Conservation (phyloP, 2,888 invertebrate genomes). For the Heliconius cydno region DNA sequence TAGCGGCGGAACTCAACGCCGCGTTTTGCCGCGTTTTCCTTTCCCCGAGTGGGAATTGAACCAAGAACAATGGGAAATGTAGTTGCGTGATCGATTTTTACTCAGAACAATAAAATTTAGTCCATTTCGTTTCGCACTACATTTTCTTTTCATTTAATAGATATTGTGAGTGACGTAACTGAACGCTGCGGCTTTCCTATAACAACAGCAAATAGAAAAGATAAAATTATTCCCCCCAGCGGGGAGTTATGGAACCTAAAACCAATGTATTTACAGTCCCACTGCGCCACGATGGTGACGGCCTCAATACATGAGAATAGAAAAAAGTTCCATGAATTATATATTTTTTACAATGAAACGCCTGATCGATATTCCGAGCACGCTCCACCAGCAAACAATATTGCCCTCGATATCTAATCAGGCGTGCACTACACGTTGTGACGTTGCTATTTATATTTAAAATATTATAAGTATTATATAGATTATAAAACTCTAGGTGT, state of each 20-base stretch:
- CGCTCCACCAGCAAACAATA: slow-evolving; percentile 16
- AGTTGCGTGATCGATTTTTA: too few relatives aligned
- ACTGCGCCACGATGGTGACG: not conserved
- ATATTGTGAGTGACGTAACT: too few relatives aligned
- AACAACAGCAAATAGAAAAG: too few relatives aligned
- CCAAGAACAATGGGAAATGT: too few relatives aligned
- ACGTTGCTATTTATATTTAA: slow-evolving; percentile 20
- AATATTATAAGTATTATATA: not conserved
- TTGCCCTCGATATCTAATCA: slow-evolving; percentile 38
- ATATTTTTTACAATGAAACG: slow-evolving; percentile 6
- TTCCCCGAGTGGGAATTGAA: too few relatives aligned
- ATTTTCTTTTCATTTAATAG: too few relatives aligned
- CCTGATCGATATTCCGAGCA: slow-evolving; percentile 17
- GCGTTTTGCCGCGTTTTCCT: too few relatives aligned
- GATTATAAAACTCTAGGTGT: not conserved
- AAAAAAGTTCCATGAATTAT: not conserved
- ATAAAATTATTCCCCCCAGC: not conserved
- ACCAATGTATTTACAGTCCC: not conserved
- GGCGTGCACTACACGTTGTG: slow-evolving; percentile 26
- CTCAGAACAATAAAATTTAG: too few relatives aligned
- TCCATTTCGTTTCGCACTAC: too few relatives aligned
- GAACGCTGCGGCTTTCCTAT: too few relatives aligned
- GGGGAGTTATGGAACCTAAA: not conserved
- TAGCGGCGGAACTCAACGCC: too few relatives aligned
- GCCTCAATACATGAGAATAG: not conserved